These are phyloP conservation scores for Capreolus pygargus DNA, from an alignment of 2,113 vertebrate genomes.

Conservation along the genomic window DNA sequence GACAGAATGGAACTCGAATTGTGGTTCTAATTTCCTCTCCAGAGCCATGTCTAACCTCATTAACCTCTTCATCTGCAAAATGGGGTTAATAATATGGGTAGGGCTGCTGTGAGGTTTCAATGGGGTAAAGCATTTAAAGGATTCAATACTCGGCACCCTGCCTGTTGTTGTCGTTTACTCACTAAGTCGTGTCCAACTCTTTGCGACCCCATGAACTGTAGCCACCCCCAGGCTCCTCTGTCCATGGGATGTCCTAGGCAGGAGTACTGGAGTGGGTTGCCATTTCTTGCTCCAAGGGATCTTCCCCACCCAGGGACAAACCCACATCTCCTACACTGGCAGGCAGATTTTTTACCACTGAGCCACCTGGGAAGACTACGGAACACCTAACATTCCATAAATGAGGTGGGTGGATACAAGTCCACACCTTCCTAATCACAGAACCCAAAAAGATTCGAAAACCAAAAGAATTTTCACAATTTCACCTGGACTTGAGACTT, in stretches of 20 bases:
- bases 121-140: neutral
- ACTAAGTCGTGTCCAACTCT: neutral
- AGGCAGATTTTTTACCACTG: neutral
- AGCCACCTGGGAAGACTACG: neutral
- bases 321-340: accelerated
- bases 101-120: neutral
- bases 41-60: neutral
- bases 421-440: neutral
- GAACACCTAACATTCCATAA: slow-evolving; percentile 12
- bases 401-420: neutral
- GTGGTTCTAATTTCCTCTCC: neutral
- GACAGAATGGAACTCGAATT: neutral
- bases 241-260: neutral
- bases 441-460: neutral
- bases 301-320: neutral
- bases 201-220: neutral
- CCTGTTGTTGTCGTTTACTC: neutral
- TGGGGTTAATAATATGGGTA: neutral
- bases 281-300: neutral
- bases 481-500: neutral
- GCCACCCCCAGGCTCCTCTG: neutral
- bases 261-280: neutral
- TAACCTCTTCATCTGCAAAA: slow-evolving; percentile 6
- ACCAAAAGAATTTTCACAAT: neutral
- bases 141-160: neutral